phyloP scores from a whole-genome alignment of 53 echinoderm and acorn worm species.

The Mesocentrotus franciscanus region DNA sequence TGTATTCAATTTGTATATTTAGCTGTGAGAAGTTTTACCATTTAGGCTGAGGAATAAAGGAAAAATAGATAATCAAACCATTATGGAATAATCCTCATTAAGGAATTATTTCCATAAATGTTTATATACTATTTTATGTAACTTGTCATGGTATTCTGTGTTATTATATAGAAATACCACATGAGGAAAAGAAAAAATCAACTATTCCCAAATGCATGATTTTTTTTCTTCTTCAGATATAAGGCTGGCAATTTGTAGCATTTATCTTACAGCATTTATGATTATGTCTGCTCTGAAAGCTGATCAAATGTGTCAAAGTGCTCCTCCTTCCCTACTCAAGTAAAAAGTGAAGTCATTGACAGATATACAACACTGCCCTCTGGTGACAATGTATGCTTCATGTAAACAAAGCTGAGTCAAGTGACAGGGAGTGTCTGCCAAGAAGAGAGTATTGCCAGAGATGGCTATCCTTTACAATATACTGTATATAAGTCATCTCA shows the following conservation, averaged over 20 bases:
- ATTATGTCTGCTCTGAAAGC: neutral
- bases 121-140: too few relatives aligned
- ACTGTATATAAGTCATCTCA: neutral
- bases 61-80: too few relatives aligned
- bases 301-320: neutral
- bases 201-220: neutral
- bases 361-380: slow-evolving; percentile 14
- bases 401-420: neutral
- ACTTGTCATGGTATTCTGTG: too few relatives aligned
- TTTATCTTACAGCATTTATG: neutral
- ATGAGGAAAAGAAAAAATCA: neutral
- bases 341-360: neutral
- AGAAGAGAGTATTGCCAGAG: neutral
- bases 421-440: neutral
- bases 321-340: neutral
- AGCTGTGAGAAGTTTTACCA: too few relatives aligned
- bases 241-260: too few relatives aligned
- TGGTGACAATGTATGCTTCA: neutral
- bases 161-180: neutral
- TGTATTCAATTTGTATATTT: too few relatives aligned
- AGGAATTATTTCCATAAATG: too few relatives aligned
- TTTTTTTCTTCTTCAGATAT: too few relatives aligned
- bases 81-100: too few relatives aligned
- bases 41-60: too few relatives aligned
- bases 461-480: neutral